phyloP scores from a whole-genome alignment of 2,797 vertebrate genomes.

The Botia kubotai region DNA sequence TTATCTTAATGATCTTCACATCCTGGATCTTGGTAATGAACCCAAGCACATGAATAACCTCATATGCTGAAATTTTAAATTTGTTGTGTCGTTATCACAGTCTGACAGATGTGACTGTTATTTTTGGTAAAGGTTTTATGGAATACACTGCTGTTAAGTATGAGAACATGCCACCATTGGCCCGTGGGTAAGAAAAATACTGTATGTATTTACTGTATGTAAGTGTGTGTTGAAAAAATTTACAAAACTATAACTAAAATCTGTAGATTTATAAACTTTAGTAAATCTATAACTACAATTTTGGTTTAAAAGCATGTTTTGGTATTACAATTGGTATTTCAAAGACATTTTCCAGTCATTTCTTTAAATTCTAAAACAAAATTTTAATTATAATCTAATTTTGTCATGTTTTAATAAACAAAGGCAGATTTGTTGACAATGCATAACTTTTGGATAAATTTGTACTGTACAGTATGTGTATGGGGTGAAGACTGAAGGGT shows the following conservation, averaged over 20 bases:
- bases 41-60: background rate
- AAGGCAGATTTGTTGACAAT: background rate
- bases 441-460: background rate
- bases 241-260: too few relatives aligned
- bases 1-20: conserved; percentile 86
- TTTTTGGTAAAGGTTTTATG: conserved; percentile 83
- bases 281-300: too few relatives aligned
- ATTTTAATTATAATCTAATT: too few relatives aligned
- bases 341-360: too few relatives aligned
- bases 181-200: conserved; percentile 76
- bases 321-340: too few relatives aligned
- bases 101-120: conserved; percentile 23
- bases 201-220: too few relatives aligned
- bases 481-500: background rate
- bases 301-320: too few relatives aligned
- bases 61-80: background rate
- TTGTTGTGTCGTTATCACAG: background rate
- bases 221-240: too few relatives aligned
- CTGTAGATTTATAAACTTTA: too few relatives aligned
- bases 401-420: too few relatives aligned
- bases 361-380: too few relatives aligned
- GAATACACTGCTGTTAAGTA: conserved; percentile 86
- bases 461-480: background rate
- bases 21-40: conserved; percentile 87
- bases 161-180: conserved; percentile 78